Evolutionary conservation across 2,797 vertebrate genomes (phyloP), one percentile per base, ranked within the genome.

Genomic region (Myotis pilosus): DNA sequence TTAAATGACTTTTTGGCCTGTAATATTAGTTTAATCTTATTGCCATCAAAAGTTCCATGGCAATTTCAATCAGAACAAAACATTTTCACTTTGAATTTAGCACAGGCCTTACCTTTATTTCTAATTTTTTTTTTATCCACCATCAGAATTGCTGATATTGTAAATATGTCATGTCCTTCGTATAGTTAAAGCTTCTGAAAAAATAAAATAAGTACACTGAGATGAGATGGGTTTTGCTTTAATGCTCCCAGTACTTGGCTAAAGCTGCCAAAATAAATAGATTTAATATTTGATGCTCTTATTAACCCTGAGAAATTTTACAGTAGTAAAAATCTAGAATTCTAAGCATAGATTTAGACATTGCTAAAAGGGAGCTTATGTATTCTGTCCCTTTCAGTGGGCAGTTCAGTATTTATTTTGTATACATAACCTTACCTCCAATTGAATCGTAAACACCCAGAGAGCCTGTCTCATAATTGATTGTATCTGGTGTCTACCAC

Each of bases 71-170:
- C 53, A 91, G 38, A 95, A 72, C 41, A 79, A 95, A 92, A 36
- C 7, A 38, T 86, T 75, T 57, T 69, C 72, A 90, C 69, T 86
- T 94, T 92, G 85, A 74, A 93, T 95, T 94, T 92, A 93, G n/a
- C 17, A 68, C 8, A 86, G 78, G 4, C 19, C 3, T 91, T 89
- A 23, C 0, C 22, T 94, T 47, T 89, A 69, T 94, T 91, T 94
- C 68, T 96, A 74, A 41, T 15, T 15, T 88, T 62, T 64, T 86
- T 53, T 25, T 25, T 36, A 49, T 30, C 86, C 33, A 72, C 60
- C 17, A 6, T 91, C 75, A 85, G 49, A 49, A 23, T 91, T 96
- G 76, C 47, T 84, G 33, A 75, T 82, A 60, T 15, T 85, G 0
- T 89, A 89, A 94, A 82, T 86, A 25, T 69, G 7, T 41, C 1